Evolutionary conservation across 1,140 invertebrate genomes (phyloP).

Genomic region (Helicoverpa zea): DNA sequence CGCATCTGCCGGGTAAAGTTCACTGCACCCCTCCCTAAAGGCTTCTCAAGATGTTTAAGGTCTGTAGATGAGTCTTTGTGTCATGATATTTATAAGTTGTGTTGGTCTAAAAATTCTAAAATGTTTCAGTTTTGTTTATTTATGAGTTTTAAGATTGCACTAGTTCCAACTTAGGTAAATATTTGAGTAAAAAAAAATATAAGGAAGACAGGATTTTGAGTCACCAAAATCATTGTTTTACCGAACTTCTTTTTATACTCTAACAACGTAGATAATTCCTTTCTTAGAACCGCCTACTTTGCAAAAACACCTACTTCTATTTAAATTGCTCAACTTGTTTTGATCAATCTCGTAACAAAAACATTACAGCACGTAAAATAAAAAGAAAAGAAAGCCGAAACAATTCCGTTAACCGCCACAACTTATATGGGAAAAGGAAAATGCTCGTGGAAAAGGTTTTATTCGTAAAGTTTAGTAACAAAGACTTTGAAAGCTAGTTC

Average conservation of each 20-base stretch:
- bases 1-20: conserved; percentile 59
- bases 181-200: too few relatives aligned
- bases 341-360: conserved; percentile 36
- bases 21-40: conserved; percentile 55
- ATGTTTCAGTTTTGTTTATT: neutral
- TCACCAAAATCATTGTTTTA: too few relatives aligned
- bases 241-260: neutral
- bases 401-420: conserved; percentile 19
- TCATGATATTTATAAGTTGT: neutral
- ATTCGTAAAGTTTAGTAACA: conserved; percentile 41
- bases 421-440: conserved; percentile 32
- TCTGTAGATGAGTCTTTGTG: conserved; percentile 28
- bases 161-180: neutral
- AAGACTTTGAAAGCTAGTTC: conserved; percentile 26
- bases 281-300: neutral
- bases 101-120: too few relatives aligned
- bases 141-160: neutral
- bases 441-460: neutral
- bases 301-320: conserved; percentile 24
- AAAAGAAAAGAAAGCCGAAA: conserved; percentile 13
- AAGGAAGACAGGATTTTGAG: too few relatives aligned
- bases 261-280: neutral
- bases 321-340: conserved; percentile 23
- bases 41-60: conserved; percentile 38
- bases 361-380: conserved; percentile 21